Conservation (phyloP, 2,113 vertebrate genomes). For the Oryzias celebensis region DNA sequence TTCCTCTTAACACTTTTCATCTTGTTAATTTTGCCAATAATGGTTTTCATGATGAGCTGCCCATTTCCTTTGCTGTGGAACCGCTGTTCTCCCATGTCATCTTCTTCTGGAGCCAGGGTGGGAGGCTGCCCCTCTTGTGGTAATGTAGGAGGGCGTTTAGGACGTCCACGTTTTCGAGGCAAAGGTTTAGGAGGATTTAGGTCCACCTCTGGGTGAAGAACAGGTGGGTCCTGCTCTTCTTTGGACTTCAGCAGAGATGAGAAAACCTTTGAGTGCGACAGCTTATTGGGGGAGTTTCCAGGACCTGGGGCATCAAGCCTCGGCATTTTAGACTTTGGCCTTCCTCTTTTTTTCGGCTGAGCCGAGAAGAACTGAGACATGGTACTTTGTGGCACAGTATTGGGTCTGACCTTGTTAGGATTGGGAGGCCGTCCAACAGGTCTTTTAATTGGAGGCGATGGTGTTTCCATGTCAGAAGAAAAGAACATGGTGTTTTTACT, state of each 20-base stretch:
- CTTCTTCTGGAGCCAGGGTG: constrained; percentile 81
- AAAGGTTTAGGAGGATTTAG: constrained; percentile 88
- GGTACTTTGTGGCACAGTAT: constrained; percentile 52
- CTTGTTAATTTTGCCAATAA: constrained; percentile 98
- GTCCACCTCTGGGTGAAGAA: constrained; percentile 94
- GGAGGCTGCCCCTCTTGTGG: constrained; percentile 80
- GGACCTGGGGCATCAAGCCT: constrained; percentile 86
- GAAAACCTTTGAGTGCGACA: constrained; percentile 89
- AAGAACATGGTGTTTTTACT: constrained; percentile 64
- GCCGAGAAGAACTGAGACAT: constrained; percentile 66
- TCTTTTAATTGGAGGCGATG: constrained; percentile 64
- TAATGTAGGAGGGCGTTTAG: constrained; percentile 87
- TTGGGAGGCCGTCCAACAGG: constrained; percentile 79
- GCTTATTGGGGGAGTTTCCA: constrained; percentile 83
- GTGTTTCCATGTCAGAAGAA: constrained; percentile 52
- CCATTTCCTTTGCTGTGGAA: constrained; percentile 89
- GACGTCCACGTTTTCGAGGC: constrained; percentile 91
- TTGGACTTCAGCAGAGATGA: constrained; percentile 91
- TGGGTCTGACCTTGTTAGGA: constrained; percentile 69
- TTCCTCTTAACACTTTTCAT: constrained; percentile 98
- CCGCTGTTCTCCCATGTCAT: constrained; percentile 81
- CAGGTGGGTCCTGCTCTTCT: constrained; percentile 92
- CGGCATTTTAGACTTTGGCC: constrained; percentile 94
- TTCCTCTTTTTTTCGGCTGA: constrained; percentile 84
- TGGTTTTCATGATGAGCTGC: constrained; percentile 93